Evolutionary conservation across 1,140 invertebrate species (phyloP), one percentile per base, ranked within the genome.

Genomic region (Cyrtorhinus lividipennis): DNA sequence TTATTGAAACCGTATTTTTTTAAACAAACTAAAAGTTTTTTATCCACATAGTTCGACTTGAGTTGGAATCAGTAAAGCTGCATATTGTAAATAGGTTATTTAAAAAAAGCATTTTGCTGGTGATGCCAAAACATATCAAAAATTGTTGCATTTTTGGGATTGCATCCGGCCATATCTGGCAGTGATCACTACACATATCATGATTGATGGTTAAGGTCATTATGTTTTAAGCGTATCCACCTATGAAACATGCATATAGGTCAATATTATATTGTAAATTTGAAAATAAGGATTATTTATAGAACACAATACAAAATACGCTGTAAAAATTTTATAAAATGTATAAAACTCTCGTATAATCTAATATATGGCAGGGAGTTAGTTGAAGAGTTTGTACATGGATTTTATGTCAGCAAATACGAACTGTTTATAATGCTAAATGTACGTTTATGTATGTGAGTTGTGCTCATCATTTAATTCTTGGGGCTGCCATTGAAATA

Each of bases 381-480:
- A n/a, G 27, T 27, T n/a, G 38, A 59, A 59, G 27, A 59, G n/a
- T 27, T 62, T 53, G 24, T 45, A 62, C 38, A 62, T 53, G 48
- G 26, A 23, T 53, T 24, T 53, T 24, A 62, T 53, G 22, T 25
- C 23, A 62, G 46, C 27, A 53, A 53, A 27, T 45, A 53, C 22
- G 23, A 53, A 48, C 24, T 56, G 25, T 62, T 62, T 62, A 56
- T 53, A n/a, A 26, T 62, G 27, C 61, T 62, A 62, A 48, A 3
- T 62, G 48, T 61, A 62, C 26, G 46, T 53, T 56, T 62, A 56
- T 62, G 44, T 62, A 30, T 62, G 61, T 62, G 61, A 62, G 46
- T 25, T 62, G 61, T 62, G 61, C 61, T 62, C 56, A 62, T 53
- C 61, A 56, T 62, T 62, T 62, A 53, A 62, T 44, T 30, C 48